Percentiles rank a stretch among this genome's conserved stretches.
These are phyloP conservation scores for Camelus bactrianus DNA, from an alignment of 2,113 vertebrate species.

Conservation along the genomic window DNA sequence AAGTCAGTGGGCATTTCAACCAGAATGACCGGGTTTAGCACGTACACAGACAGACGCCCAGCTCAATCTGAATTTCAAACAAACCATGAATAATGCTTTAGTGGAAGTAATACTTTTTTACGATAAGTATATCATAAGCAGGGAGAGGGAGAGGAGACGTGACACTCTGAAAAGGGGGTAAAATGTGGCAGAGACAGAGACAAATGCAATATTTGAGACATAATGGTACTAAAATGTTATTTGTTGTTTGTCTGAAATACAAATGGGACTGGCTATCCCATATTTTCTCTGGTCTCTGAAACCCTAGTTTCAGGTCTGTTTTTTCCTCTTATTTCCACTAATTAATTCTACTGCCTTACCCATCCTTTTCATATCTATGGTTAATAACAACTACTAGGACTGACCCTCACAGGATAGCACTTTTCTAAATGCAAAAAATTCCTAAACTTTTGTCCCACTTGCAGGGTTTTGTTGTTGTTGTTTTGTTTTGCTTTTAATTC, in stretches of 20 bases:
- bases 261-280: neutral
- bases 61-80: neutral
- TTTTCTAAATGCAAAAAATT: slow-evolving; percentile 7
- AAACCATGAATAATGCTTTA: neutral
- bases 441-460: neutral
- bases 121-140: neutral
- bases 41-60: neutral
- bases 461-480: neutral
- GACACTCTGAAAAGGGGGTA: neutral
- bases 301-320: neutral
- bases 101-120: neutral
- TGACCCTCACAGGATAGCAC: neutral
- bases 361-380: neutral
- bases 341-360: neutral
- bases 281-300: neutral
- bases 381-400: neutral
- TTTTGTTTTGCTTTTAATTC: slow-evolving; percentile 8
- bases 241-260: neutral
- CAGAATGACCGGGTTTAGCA: neutral
- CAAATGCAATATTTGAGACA: neutral
- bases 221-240: neutral
- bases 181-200: neutral
- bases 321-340: neutral
- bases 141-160: neutral
- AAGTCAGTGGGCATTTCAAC: neutral